Base-by-base conservation (phyloP, 1,140 invertebrate genomes). In the Drosophila teissieri region DNA sequence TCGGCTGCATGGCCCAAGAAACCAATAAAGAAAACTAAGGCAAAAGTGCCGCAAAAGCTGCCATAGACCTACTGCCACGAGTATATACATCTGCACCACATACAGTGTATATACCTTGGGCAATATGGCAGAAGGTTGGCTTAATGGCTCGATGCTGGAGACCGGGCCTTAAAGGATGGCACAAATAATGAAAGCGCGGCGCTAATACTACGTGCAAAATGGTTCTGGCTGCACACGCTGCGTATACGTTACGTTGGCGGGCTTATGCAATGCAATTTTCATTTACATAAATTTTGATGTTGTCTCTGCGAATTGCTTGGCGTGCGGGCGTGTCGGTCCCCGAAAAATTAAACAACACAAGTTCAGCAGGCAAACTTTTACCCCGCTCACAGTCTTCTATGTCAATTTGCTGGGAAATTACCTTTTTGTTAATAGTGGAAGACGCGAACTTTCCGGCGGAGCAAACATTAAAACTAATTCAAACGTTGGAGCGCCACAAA, bases 251-350 rank as follows among this genome's bases (percentile, higher is more conserved):
- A 49, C 65, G 72, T 54, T 14, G 22, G 36, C 55, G 22, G 49
- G 82, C 82, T 86, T 86, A 88, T 88, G 82, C 82, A 88, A 88
- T 86, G 83, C 83, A 86, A 86, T 86, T 86, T 86, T 78, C 83
- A 86, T 86, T 86, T 86, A 77, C 83, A 86, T 86, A 86, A 86
- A 86, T 86, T 86, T 81, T 70, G 62, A 60, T 61, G 48, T 68
- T 80, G 54, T 77, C 55, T 68, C 67, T 54, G 54, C 54, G 52
- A 75, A 67, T 58, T 48, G 61, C 48, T 52, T 15, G 46, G 19
- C 64, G 48, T 53, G 31, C 49, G 36, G 56, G 3, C 64, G 62
- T 17, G 56, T 55, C 44, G 58, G 36, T 48, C 15, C 31, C 61
- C 65, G 14, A 75, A 72, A 77, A 62, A 64, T 65, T 73, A 83